phyloP scores from a whole-genome alignment of 2,888 invertebrate genomes.

The Didymodactylos carnosus region DNA sequence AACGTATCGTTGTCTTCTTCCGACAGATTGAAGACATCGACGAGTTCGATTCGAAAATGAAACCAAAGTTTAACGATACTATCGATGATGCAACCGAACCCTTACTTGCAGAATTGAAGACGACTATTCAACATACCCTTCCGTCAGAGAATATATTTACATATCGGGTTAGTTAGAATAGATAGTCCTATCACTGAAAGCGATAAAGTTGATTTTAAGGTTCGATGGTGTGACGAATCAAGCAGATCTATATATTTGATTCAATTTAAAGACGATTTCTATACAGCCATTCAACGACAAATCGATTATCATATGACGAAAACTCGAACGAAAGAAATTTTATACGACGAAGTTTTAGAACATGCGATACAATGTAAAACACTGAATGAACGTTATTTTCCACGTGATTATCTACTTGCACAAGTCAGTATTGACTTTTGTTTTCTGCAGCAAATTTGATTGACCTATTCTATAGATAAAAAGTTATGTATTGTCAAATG shows the following conservation, averaged over 20 bases:
- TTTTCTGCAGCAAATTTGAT: not conserved
- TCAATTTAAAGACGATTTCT: not conserved
- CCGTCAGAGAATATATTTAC: not conserved
- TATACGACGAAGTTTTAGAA: not conserved
- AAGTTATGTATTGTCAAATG: not conserved
- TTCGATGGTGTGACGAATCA: not conserved
- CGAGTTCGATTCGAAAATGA: not conserved
- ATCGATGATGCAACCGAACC: not conserved
- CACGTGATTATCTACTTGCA: not conserved
- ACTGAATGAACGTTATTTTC: not conserved
- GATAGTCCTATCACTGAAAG: not conserved
- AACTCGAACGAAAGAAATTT: not conserved
- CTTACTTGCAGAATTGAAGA: not conserved
- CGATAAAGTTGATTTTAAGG: not conserved
- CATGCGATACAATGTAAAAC: not conserved
- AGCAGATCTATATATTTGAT: not conserved
- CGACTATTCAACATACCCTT: not conserved
- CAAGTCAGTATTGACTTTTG: not conserved
- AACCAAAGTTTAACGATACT: not conserved
- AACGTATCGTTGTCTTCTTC: conserved; percentile 21
- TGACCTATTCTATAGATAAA: not conserved
- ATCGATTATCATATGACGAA: not conserved
- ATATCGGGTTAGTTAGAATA: not conserved
- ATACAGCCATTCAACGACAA: not conserved
- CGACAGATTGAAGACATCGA: conserved; percentile 27